Conservation (phyloP, 2,888 invertebrate species). For the Macrosoma leucophasiata region DNA sequence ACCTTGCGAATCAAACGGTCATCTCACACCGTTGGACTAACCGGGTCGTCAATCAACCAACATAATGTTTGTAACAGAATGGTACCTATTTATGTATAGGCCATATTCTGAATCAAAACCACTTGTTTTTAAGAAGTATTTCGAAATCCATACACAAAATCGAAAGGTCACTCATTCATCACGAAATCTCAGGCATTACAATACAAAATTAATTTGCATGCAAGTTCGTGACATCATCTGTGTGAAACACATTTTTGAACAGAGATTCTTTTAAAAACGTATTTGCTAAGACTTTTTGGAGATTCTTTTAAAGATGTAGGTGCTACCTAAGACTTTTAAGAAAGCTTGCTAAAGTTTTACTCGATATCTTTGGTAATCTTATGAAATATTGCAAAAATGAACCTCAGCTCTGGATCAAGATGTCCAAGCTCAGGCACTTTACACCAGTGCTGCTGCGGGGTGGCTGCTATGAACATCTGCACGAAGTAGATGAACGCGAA, state of each 20-base stretch:
- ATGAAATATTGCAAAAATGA: background rate
- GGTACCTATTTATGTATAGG: no score
- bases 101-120: no score
- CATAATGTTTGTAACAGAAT: no score
- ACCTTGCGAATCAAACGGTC: no score
- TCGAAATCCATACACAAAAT: no score
- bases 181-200: no score
- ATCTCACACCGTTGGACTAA: no score
- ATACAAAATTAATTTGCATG: no score
- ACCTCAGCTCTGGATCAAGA: conserved; percentile 36
- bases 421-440: conserved; percentile 39
- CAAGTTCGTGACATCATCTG: background rate
- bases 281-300: background rate
- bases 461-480: conserved; percentile 45
- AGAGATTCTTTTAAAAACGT: background rate
- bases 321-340: background rate
- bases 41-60: no score
- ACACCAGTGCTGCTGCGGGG: conserved; percentile 48
- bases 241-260: background rate
- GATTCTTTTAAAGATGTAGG: background rate
- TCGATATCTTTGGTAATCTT: background rate
- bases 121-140: no score
- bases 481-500: conserved; percentile 40
- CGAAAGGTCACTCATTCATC: no score
- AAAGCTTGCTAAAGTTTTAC: background rate